phyloP scores from a whole-genome alignment of 2,888 invertebrate species.

The Rhamphomyia laevipes region DNA sequence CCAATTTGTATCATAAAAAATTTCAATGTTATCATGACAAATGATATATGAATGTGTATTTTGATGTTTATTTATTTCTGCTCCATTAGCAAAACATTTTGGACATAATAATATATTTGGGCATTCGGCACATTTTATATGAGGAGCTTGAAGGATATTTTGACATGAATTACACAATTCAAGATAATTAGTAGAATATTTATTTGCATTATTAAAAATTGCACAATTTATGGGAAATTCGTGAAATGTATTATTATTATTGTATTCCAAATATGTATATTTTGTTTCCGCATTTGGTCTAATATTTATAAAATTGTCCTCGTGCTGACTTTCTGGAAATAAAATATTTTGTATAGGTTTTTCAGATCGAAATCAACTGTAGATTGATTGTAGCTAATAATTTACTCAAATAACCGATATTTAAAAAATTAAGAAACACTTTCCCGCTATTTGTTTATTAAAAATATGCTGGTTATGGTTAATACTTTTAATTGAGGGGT shows the following conservation, averaged over 20 bases:
- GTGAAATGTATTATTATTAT: constrained; percentile 6
- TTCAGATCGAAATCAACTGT: too few relatives aligned
- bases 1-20: constrained; percentile 66
- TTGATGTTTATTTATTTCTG: constrained; percentile 53
- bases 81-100: constrained; percentile 67
- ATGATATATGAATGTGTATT: constrained; percentile 66
- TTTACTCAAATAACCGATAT: too few relatives aligned
- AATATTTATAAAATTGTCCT: not conserved
- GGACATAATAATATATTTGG: constrained; percentile 51
- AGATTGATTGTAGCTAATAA: too few relatives aligned
- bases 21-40: constrained; percentile 59
- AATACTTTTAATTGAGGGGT: too few relatives aligned
- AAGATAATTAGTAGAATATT: too few relatives aligned
- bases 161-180: constrained; percentile 24
- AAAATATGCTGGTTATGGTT: too few relatives aligned
- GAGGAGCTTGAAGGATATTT: constrained; percentile 47
- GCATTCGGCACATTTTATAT: constrained; percentile 69
- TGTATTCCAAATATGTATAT: not conserved
- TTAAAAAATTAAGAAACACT: too few relatives aligned
- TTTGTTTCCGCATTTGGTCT: not conserved
- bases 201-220: too few relatives aligned
- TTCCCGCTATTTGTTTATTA: too few relatives aligned
- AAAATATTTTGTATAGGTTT: not conserved
- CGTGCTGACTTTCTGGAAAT: not conserved
- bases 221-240: constrained; percentile 8